Evolutionary conservation across 2,888 invertebrate species (phyloP).

Genomic region (Parochlus steinenii): DNA sequence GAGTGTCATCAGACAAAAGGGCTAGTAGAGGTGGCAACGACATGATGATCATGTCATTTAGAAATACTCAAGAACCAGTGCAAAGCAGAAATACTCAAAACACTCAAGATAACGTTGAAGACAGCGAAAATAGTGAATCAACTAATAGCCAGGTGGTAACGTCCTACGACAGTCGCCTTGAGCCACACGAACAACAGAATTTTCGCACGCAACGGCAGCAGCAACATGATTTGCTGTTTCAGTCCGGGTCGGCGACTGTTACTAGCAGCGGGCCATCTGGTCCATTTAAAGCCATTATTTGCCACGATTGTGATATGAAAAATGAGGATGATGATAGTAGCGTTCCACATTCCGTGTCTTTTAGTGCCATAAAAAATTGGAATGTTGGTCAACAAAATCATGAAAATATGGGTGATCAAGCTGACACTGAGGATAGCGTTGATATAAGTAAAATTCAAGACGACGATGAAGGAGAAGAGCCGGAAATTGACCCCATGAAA

Average conservation of each 20-base stretch:
- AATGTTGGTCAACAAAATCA: constrained; percentile 10
- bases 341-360: constrained; percentile 10
- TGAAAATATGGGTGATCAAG: not conserved
- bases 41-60: constrained; percentile 12
- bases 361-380: constrained; percentile 12
- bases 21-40: constrained; percentile 13
- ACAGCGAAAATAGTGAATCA: too few relatives aligned
- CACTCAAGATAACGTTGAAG: too few relatives aligned
- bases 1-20: too few relatives aligned
- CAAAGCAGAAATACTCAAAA: too few relatives aligned
- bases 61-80: too few relatives aligned
- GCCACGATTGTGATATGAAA: constrained; percentile 15
- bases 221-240: constrained; percentile 15
- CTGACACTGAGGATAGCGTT: not conserved
- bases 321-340: constrained; percentile 10
- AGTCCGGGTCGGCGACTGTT: constrained; percentile 13
- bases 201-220: too few relatives aligned
- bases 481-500: constrained; percentile 2
- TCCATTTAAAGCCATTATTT: constrained; percentile 16
- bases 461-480: not conserved
- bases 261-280: constrained; percentile 15
- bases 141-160: too few relatives aligned
- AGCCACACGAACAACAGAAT: too few relatives aligned
- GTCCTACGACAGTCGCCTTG: too few relatives aligned
- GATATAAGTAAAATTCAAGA: not conserved